phyloP scores from a whole-genome alignment of 2,113 vertebrate species.

The Macroglossus sobrinus region DNA sequence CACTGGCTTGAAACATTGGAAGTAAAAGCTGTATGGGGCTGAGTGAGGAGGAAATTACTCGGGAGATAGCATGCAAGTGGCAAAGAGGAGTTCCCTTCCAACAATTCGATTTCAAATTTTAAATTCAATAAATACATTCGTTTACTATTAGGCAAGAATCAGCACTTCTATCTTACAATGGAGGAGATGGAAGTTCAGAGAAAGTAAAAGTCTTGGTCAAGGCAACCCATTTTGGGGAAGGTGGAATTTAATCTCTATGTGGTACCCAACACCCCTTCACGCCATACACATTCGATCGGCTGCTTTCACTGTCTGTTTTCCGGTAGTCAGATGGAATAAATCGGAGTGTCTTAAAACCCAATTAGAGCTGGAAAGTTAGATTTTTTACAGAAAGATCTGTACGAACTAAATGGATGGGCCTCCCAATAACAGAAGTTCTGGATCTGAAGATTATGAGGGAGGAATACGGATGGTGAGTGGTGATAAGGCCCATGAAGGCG shows the following conservation, averaged over 20 bases:
- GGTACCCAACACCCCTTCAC: fast-evolving
- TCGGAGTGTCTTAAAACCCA: background rate
- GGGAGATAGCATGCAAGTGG: background rate
- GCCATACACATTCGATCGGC: background rate
- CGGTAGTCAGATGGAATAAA: background rate
- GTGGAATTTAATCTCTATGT: background rate
- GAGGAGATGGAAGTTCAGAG: background rate
- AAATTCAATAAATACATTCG: background rate
- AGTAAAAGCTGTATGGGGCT: fast-evolving
- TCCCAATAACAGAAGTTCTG: background rate
- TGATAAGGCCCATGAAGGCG: background rate
- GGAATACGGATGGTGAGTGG: background rate
- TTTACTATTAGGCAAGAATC: background rate
- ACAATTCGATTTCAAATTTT: background rate
- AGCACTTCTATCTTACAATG: background rate
- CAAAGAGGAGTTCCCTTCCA: background rate
- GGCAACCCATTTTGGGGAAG: background rate
- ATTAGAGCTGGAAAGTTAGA: background rate
- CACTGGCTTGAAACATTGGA: background rate
- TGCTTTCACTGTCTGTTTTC: background rate
- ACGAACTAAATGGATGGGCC: background rate
- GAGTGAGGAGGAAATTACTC: too few relatives aligned
- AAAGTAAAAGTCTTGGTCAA: background rate
- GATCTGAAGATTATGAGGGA: background rate
- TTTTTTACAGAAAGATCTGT: background rate